Conservation (phyloP, 2,113 vertebrate genomes). For the Puntigrus tetrazona region DNA sequence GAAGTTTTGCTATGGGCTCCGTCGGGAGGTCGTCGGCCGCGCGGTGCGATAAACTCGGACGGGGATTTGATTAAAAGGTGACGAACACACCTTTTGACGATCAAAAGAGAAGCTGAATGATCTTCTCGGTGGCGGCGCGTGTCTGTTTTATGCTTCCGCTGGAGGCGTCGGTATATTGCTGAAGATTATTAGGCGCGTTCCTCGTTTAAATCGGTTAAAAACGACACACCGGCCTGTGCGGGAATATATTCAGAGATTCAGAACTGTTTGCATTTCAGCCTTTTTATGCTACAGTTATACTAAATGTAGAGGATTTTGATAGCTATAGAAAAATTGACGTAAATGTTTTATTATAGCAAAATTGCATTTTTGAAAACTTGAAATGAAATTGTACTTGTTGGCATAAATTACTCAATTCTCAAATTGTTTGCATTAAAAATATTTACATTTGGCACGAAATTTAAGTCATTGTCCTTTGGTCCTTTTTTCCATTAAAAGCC, state of each 20-base stretch:
- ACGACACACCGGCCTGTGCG: not conserved
- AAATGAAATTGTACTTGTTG: not conserved
- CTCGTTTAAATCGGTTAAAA: not conserved
- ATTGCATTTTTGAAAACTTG: not conserved
- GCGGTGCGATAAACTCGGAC: not conserved
- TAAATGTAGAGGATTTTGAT: not conserved
- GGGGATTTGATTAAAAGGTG: constrained; percentile 2
- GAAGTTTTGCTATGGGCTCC: not conserved
- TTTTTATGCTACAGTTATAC: not conserved
- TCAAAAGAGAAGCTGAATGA: not conserved
- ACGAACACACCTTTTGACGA: not conserved
- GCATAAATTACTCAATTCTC: not conserved
- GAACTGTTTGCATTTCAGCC: not conserved
- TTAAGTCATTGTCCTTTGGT: not conserved
- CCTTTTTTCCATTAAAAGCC: no score
- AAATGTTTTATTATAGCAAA: not conserved
- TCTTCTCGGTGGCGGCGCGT: not conserved
- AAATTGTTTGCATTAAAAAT: not conserved
- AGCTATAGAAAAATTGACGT: not conserved
- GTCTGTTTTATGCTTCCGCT: not conserved
- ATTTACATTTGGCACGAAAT: not conserved
- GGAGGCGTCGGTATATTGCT: not conserved
- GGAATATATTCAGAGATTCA: not conserved
- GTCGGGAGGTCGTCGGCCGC: not conserved
- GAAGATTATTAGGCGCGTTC: not conserved